Evolutionary conservation across 1,140 invertebrate genomes (phyloP).

Genomic region (Scaptomyza montana): DNA sequence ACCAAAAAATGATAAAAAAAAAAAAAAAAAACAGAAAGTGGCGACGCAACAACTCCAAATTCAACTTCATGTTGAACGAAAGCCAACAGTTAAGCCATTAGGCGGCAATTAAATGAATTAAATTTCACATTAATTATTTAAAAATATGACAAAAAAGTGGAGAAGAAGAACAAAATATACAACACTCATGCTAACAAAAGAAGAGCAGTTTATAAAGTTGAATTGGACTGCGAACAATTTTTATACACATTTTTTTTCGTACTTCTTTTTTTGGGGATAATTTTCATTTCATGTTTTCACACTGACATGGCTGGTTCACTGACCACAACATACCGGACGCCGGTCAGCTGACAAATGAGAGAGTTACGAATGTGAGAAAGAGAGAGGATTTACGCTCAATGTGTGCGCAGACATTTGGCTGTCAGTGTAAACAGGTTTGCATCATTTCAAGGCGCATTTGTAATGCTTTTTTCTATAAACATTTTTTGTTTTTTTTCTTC

Average conservation of each 20-base stretch:
- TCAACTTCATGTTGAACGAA: slow-evolving; percentile 19
- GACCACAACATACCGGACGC: slow-evolving; percentile 52
- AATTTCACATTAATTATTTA: slow-evolving; percentile 73
- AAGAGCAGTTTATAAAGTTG: slow-evolving; percentile 42
- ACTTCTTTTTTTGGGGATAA: slow-evolving; percentile 46
- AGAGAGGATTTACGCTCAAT: slow-evolving; percentile 9
- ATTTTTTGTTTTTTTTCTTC: slow-evolving; percentile 3
- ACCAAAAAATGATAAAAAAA: slow-evolving; percentile 1
- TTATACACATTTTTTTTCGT: neutral
- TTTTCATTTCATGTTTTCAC: slow-evolving; percentile 55
- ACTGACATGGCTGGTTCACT: slow-evolving; percentile 56
- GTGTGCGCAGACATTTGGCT: slow-evolving; percentile 8
- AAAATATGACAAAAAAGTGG: slow-evolving; percentile 9
- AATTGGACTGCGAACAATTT: slow-evolving; percentile 46
- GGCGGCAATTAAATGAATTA: slow-evolving; percentile 72
- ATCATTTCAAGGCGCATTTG: slow-evolving; percentile 58
- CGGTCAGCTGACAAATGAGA: slow-evolving; percentile 48
- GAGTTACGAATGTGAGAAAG: neutral
- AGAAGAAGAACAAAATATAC: neutral
- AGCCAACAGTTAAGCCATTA: slow-evolving; percentile 42
- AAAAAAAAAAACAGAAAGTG: slow-evolving; percentile 57
- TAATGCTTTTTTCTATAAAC: slow-evolving; percentile 66
- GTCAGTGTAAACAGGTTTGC: slow-evolving; percentile 61
- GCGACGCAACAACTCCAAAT: slow-evolving; percentile 31
- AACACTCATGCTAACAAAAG: slow-evolving; percentile 2